Base-by-base conservation (phyloP, 2,113 vertebrate species). In the Piprites chloris region DNA sequence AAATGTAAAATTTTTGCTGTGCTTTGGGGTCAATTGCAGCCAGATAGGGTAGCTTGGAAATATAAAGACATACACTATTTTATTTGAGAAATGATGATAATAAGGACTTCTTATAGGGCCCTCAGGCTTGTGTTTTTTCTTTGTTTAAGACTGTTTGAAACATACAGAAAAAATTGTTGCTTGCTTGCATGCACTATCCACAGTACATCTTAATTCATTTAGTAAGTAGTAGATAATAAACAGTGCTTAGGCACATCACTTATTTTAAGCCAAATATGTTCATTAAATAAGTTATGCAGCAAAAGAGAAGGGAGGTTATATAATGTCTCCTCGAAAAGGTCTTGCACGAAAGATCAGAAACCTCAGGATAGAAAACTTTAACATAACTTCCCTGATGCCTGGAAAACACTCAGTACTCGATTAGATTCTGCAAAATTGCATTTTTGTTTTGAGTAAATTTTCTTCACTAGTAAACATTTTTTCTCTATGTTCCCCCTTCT, bases 31-130 rank as follows among this genome's bases (percentile, higher is more conserved):
- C 11, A 88, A 63, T 41, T 85, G 23, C 10, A 37, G 33, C 30
- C n/a, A 90, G 14, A 5, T 22, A 49, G 27, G 18, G 14, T 11
- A 69, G 1, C 14, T 87, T 84, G 27, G 23, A 14, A 44, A 27
- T 32, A 63, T 14, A 39, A 55, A 76, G 39, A 35, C 2, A 42
- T 42, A 55, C 1, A 61, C 3, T 22, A 12, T 53, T 76, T 87
- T 61, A 47, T 47, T 73, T 49, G 12, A 2, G 22, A 80, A 46
- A 59, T 3, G 35, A 19, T 14, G 47, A 37, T 22, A 8, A 23
- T 15, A 41, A n/a, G 2, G 0, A 9, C 5, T 21, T 2, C 9
- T 66, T 61, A 58, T 16, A 62, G 12, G 8, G 3, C 2, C 15
- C 17, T 71, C 14, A 27, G 21, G 14, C 13, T 66, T 71, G 2